These are phyloP conservation scores for Microcebus griseorufus DNA, from an alignment of 2,113 vertebrate genomes.

Conservation along the genomic window DNA sequence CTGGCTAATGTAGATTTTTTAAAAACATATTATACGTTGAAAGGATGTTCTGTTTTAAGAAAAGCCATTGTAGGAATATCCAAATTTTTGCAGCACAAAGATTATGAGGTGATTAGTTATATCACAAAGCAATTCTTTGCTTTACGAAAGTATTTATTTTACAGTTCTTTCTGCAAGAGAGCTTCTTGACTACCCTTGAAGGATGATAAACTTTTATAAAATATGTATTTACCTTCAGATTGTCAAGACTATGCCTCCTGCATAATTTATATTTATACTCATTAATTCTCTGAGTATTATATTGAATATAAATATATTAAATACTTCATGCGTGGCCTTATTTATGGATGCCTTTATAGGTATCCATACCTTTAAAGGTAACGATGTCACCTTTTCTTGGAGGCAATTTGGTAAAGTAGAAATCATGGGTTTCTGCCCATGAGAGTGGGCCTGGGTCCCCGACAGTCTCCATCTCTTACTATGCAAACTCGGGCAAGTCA, in stretches of 20 bases:
- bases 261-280: neutral
- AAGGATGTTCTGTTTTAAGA: neutral
- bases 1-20: neutral
- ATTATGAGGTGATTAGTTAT: neutral
- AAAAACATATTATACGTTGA: neutral
- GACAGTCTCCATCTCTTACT: neutral
- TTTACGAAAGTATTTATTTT: neutral
- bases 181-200: neutral
- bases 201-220: neutral
- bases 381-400: neutral
- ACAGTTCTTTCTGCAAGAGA: neutral
- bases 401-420: neutral
- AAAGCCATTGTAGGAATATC: neutral
- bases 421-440: neutral
- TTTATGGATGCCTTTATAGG: neutral
- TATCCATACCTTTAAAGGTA: neutral
- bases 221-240: neutral
- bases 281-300: neutral
- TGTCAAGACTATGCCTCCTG: neutral
- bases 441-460: neutral
- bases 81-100: neutral
- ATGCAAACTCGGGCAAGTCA: neutral
- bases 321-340: neutral
- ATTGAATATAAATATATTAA: neutral
- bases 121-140: conserved; percentile 27